These are phyloP conservation scores for Pachypanchax playfairii DNA, from an alignment of 2,113 vertebrate genomes.

Conservation along the genomic window DNA sequence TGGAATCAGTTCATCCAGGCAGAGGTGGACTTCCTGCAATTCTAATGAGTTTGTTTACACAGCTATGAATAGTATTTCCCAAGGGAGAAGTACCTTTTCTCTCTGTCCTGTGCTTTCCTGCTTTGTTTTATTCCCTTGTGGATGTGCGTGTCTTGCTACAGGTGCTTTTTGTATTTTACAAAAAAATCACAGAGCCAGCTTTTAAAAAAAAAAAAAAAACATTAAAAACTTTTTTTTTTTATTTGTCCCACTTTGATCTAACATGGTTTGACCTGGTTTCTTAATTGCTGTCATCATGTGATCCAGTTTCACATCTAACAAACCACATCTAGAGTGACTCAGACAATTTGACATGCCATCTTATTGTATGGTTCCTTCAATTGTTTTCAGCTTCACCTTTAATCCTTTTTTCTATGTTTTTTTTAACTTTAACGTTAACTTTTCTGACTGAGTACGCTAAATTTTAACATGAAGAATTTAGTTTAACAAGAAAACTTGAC, in stretches of 20 bases:
- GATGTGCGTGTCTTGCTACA: constrained; percentile 21
- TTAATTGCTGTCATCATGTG: constrained; percentile 7
- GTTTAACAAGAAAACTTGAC: too few relatives aligned
- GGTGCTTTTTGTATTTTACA: constrained; percentile 40
- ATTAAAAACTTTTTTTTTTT: background rate
- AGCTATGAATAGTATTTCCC: constrained; percentile 63
- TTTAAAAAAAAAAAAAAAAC: background rate
- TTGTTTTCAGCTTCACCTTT: background rate
- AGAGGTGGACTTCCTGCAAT: constrained; percentile 63
- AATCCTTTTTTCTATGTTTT: background rate
- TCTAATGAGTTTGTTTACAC: constrained; percentile 71
- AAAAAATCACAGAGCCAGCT: constrained; percentile 31
- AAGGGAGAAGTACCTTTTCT: constrained; percentile 39
- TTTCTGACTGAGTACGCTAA: constrained; percentile 53
- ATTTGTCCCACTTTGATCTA: constrained; percentile 13
- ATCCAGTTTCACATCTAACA: constrained; percentile 21
- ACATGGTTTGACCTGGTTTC: constrained; percentile 37
- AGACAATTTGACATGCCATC: constrained; percentile 1
- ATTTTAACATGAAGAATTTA: constrained; percentile 48
- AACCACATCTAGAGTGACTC: constrained; percentile 8
- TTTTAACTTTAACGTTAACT: constrained; percentile 13
- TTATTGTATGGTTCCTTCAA: background rate
- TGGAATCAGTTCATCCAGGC: constrained; percentile 40
- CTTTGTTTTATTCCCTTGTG: constrained; percentile 32
- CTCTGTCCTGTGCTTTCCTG: constrained; percentile 29